Percentiles rank a stretch among this genome's conserved stretches.
phyloP scores from a whole-genome alignment of 1,140 invertebrate species.

The Hetaerina americana region DNA sequence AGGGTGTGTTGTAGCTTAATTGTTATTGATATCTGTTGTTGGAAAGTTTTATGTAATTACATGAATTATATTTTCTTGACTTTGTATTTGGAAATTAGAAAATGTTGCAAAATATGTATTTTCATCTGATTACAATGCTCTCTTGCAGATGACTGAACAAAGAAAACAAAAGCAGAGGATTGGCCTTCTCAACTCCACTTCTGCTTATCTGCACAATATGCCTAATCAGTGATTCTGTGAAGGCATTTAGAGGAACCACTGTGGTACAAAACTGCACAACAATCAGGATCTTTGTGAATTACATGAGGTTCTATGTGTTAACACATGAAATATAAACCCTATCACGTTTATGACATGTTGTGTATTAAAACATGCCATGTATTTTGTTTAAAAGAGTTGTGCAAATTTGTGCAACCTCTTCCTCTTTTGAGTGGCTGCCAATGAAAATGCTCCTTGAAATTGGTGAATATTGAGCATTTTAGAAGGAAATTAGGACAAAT shows the following conservation, averaged over 20 bases:
- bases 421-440: too few relatives aligned
- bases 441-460: too few relatives aligned
- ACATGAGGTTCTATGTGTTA: not conserved
- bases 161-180: constrained; percentile 84
- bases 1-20: too few relatives aligned
- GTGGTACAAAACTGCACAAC: not conserved
- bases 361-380: not conserved
- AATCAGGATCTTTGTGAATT: not conserved
- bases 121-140: too few relatives aligned
- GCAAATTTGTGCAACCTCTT: not conserved
- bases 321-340: not conserved
- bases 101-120: too few relatives aligned
- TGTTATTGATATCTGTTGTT: too few relatives aligned
- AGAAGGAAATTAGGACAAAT: too few relatives aligned
- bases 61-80: too few relatives aligned
- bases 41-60: too few relatives aligned
- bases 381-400: not conserved
- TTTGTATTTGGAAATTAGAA: too few relatives aligned
- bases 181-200: constrained; percentile 66
- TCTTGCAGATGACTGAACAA: constrained; percentile 77
- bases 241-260: not conserved
- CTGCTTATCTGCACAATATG: constrained; percentile 15
- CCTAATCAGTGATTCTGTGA: not conserved
- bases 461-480: too few relatives aligned
- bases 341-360: not conserved